Base-by-base conservation (phyloP, 1,140 invertebrate species). In the Habropoda laboriosa region DNA sequence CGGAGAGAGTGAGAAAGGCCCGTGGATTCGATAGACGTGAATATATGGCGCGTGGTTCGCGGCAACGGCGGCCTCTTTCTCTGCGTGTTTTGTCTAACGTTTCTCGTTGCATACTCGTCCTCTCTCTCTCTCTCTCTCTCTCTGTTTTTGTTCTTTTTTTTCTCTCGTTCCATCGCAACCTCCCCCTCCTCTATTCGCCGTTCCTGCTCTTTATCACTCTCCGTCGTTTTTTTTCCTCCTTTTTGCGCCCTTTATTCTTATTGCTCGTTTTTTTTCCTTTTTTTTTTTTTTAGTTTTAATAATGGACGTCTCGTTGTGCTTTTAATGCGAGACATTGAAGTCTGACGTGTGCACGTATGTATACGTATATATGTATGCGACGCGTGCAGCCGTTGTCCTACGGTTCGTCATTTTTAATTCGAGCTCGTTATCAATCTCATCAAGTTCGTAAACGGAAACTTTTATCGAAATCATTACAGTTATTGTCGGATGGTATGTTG, bases 51-150 rank as follows among this genome's bases (percentile, higher is more conserved):
- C 53, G 57, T 49, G 57, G n/a, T 35, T 60, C 55, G 21, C 30
- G 55, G n/a, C n/a, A n/a, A n/a, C n/a, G n/a, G n/a, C n/a, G n/a
- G n/a, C n/a, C n/a, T n/a, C n/a, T n/a, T 32, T 49, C 13, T 63
- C n/a, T 38, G 51, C 64, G 30, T 58, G 66, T 71, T 78, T 77
- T 77, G 75, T 71, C 66, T 77, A 77, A 76, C 51, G 51, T 67
- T 76, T 13, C n/a, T n/a, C 42, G 58, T 51, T 63, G 45, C 53
- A 16, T 55, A 58, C 38, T 63, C 30, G 32, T 67, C 45, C n/a
- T 16, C 16, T 30, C 3, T 13, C 3, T 12, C 16, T 24, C 13
- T 51, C 3, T 24, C 4, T 16, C 6, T 24, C 18, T n/a, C 10
- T 24, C 12, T 53, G 2, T 27, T 53, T 27, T 53, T 53, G 3